Evolutionary conservation across 1,140 invertebrate genomes (phyloP).

Genomic region (Drosophila triauraria): DNA sequence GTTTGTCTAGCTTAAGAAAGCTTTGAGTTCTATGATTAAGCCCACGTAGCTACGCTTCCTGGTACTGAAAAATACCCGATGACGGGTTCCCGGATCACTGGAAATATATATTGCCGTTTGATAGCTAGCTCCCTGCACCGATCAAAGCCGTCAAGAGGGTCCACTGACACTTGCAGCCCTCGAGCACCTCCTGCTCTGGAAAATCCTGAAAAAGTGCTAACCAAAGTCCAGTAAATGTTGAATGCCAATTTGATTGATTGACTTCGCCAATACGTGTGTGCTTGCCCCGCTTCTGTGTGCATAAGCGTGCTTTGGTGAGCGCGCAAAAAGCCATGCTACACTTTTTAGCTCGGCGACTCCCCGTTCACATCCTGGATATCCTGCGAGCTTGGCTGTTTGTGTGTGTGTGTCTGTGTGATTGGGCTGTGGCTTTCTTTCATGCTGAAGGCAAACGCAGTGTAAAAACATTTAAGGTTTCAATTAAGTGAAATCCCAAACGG

Average conservation of each 20-base stretch:
- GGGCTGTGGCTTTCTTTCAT: slow-evolving; percentile 42
- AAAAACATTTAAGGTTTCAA: slow-evolving; percentile 83
- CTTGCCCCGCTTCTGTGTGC: slow-evolving; percentile 2
- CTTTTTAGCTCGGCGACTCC: slow-evolving; percentile 22
- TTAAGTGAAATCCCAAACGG: slow-evolving; percentile 74
- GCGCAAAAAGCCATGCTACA: slow-evolving; percentile 23
- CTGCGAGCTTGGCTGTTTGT: background rate
- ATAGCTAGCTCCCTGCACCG: too few relatives aligned
- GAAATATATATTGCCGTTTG: background rate
- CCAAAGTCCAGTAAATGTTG: slow-evolving; percentile 48
- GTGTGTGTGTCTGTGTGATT: slow-evolving; percentile 9
- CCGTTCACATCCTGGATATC: slow-evolving; percentile 6
- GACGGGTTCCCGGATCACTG: too few relatives aligned
- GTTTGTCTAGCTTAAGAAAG: background rate
- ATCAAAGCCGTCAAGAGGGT: background rate
- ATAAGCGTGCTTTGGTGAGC: slow-evolving; percentile 13
- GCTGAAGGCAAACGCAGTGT: slow-evolving; percentile 60
- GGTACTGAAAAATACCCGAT: background rate
- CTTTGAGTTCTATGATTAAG: background rate
- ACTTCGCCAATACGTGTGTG: slow-evolving; percentile 32
- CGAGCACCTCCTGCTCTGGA: slow-evolving; percentile 6
- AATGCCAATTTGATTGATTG: slow-evolving; percentile 72
- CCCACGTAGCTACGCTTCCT: background rate
- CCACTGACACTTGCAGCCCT: slow-evolving; percentile 26
- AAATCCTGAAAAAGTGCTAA: slow-evolving; percentile 28